Percentiles rank a stretch among this genome's conserved stretches.
These are phyloP conservation scores for Heliconius hortense DNA, from an alignment of 2,888 invertebrate species.

Conservation along the genomic window DNA sequence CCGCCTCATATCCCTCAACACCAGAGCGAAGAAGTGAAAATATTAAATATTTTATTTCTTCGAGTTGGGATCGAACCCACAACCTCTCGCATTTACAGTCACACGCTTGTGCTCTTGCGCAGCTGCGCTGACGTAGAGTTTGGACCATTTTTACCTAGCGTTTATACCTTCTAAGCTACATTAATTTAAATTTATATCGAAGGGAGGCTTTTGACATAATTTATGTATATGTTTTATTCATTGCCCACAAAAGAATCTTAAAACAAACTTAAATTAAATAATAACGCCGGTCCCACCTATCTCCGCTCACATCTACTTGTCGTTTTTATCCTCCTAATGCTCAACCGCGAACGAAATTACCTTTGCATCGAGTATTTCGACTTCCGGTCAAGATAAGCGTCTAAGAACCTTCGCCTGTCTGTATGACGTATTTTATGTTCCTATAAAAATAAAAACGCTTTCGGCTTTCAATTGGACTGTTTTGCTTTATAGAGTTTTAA, in stretches of 20 bases:
- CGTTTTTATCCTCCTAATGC: conserved; percentile 72
- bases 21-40: too few species aligned
- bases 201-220: conserved; percentile 39
- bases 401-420: conserved; percentile 63
- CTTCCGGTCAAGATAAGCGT: conserved; percentile 76
- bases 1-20: too few species aligned
- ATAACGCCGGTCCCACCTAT: conserved; percentile 69
- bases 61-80: too few species aligned
- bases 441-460: conserved; percentile 24
- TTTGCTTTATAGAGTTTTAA: conserved; percentile 7
- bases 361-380: conserved; percentile 65
- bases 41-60: too few species aligned
- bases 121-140: background rate
- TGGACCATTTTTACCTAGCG: conserved; percentile 33
- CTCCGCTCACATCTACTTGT: conserved; percentile 72
- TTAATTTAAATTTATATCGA: conserved; percentile 39
- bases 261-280: conserved; percentile 69
- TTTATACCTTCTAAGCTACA: conserved; percentile 35
- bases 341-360: conserved; percentile 67
- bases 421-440: conserved; percentile 9
- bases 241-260: conserved; percentile 50
- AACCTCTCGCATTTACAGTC: background rate
- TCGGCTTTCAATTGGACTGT: conserved; percentile 26
- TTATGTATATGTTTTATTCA: conserved; percentile 41
- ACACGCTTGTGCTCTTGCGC: too few species aligned